Conservation (phyloP, 37 sponge, comb jelly and placozoan genomes). For the Beroe ovata region DNA sequence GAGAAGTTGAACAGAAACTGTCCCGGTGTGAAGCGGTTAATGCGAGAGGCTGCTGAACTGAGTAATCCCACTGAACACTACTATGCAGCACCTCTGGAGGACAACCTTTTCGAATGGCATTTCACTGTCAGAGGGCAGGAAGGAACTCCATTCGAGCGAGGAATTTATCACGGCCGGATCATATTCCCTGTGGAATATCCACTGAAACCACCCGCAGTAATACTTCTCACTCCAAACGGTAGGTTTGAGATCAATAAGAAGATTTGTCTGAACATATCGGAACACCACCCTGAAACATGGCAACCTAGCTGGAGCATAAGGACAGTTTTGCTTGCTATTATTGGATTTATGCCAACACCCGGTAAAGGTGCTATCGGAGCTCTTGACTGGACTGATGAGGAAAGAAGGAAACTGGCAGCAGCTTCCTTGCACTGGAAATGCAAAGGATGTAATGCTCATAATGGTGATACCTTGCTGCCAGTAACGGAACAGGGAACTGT, state of each 20-base stretch:
- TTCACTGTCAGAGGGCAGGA: conserved; percentile 90
- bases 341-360: conserved; percentile 96
- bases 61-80: conserved; percentile 87
- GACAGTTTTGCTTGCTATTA: conserved; percentile 90
- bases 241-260: conserved; percentile 89
- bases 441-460: background rate
- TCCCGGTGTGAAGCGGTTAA: conserved; percentile 84
- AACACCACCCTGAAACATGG: conserved; percentile 97
- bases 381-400: conserved; percentile 82
- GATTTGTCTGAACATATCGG: conserved; percentile 94
- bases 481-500: background rate
- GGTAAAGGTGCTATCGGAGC: conserved; percentile 92
- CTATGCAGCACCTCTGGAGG: conserved; percentile 91
- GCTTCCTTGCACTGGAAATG: conserved; percentile 8
- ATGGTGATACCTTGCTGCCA: background rate
- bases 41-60: conserved; percentile 95
- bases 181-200: conserved; percentile 95
- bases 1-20: conserved; percentile 47
- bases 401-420: conserved; percentile 77
- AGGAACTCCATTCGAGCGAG: conserved; percentile 85
- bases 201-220: conserved; percentile 97
- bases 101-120: conserved; percentile 99
- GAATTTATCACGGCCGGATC: conserved; percentile 92
- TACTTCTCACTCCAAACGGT: conserved; percentile 94
- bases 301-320: conserved; percentile 99